phyloP scores from a whole-genome alignment of 2,113 vertebrate genomes.

The Cyprinodon variegatus region DNA sequence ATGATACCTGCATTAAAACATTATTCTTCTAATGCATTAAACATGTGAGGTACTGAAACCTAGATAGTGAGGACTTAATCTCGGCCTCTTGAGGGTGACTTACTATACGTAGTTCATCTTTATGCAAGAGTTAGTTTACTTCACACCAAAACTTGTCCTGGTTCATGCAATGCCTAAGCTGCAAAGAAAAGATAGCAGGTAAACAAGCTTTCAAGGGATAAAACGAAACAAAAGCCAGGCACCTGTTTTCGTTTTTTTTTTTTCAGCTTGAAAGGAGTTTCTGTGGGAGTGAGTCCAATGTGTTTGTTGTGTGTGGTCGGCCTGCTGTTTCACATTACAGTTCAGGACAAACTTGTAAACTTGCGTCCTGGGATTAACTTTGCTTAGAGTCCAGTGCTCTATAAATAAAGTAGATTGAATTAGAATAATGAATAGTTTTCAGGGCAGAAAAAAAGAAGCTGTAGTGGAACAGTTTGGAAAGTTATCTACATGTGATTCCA shows the following conservation, averaged over 20 bases:
- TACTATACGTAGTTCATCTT: background rate
- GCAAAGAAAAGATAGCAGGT: conserved; percentile 27
- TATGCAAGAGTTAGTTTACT: background rate
- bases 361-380: background rate
- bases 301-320: conserved; percentile 20
- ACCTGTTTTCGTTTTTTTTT: conserved; percentile 18
- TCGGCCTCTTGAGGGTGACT: background rate
- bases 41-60: background rate
- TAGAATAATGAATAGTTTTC: background rate
- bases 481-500: conserved; percentile 17
- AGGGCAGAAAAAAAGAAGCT: background rate
- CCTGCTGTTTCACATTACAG: conserved; percentile 55
- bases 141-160: background rate
- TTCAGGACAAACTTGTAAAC: conserved; percentile 9
- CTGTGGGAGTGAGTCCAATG: conserved; percentile 2
- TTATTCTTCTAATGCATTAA: background rate
- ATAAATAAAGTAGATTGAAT: background rate
- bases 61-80: background rate
- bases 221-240: conserved; percentile 64
- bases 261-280: conserved; percentile 50
- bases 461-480: conserved; percentile 6
- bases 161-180: conserved; percentile 14
- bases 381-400: background rate
- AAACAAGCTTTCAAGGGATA: conserved; percentile 44
- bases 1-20: background rate